A percentile compares a stretch with the other conserved stretches of the same genome.
These are phyloP conservation scores for Pseudochirops corinnae DNA, from an alignment of 2,797 vertebrate species.

Conservation along the genomic window DNA sequence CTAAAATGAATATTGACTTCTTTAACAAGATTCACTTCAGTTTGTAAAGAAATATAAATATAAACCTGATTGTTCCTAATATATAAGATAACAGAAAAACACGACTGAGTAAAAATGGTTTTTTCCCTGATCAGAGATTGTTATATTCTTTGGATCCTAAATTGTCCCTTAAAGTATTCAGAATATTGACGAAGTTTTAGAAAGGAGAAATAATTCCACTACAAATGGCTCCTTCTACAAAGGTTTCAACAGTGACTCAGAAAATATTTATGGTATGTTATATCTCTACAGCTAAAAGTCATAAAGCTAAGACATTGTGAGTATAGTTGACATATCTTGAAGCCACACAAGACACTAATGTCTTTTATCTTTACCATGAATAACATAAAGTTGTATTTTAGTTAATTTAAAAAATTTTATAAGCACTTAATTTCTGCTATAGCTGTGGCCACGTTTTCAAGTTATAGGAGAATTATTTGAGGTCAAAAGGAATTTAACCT, in stretches of 20 bases:
- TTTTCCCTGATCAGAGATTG: neutral
- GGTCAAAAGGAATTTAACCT: neutral
- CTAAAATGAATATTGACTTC: neutral
- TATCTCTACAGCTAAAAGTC: neutral
- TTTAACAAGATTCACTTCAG: neutral
- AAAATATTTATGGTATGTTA: neutral
- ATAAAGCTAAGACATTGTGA: neutral
- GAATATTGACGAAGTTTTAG: neutral
- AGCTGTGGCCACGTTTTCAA: neutral
- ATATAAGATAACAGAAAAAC: neutral
- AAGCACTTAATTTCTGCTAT: neutral
- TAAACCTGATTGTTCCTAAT: neutral
- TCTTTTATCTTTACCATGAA: conserved; percentile 26
- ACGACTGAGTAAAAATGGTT: neutral
- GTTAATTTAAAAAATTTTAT: conserved; percentile 6
- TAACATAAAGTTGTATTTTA: conserved; percentile 39
- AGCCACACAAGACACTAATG: neutral
- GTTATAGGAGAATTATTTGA: neutral
- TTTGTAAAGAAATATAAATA: neutral
- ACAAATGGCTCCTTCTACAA: neutral
- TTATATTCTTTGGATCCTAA: neutral
- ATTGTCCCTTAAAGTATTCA: neutral
- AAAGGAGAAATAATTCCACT: neutral
- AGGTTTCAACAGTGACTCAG: neutral
- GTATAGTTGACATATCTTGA: conserved; percentile 6